Base-by-base conservation (phyloP, 2,888 invertebrate species). In the Mermis nigrescens region DNA sequence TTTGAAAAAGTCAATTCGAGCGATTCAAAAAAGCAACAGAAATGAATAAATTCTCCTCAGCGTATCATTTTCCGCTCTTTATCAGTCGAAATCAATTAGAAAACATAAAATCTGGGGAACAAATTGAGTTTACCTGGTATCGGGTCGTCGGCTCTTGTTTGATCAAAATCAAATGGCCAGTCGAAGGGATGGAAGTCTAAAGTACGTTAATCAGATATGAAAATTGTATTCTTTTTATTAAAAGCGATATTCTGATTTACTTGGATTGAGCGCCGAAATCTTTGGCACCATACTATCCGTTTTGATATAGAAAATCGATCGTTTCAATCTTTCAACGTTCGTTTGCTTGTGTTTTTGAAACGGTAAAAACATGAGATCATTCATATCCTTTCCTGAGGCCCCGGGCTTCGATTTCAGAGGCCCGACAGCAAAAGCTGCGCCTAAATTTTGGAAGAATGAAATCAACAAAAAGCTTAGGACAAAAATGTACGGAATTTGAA, bases 161-260 rank as follows among this genome's bases (percentile, higher is more conserved):
- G 54, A 3, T 12, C 54, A 12, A 53, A 53, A n/a, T 53, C 54
- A 22, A 53, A 53, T 12, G 54, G 54, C 54, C 54, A 53, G 54
- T 53, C 54, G 15, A 53, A 53, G 3, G 54, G 54, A 53, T 53
- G 54, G 12, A 27, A 31, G 29, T 53, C 54, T 53, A 29, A 31
- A 53, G n/a, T n/a, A n/a, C n/a, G n/a, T n/a, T n/a, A n/a, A n/a
- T n/a, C 48, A 24, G 48, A 48, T n/a, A n/a, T n/a, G 48, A n/a
- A 48, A 48, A 48, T 4, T n/a, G 24, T 48, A n/a, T 24, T 7
- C 24, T 12, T 48, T 24, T 7, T n/a, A n/a, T 24, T 48, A 48
- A 7, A 12, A 24, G 4, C 24, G 12, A 24, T n/a, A n/a, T 48
- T 48, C 24, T 48, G 12, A 24, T 24, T 48, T 24, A 48, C 48